These are phyloP conservation scores for Typhlichthys subterraneus DNA, from an alignment of 2,797 vertebrate species.

Conservation along the genomic window DNA sequence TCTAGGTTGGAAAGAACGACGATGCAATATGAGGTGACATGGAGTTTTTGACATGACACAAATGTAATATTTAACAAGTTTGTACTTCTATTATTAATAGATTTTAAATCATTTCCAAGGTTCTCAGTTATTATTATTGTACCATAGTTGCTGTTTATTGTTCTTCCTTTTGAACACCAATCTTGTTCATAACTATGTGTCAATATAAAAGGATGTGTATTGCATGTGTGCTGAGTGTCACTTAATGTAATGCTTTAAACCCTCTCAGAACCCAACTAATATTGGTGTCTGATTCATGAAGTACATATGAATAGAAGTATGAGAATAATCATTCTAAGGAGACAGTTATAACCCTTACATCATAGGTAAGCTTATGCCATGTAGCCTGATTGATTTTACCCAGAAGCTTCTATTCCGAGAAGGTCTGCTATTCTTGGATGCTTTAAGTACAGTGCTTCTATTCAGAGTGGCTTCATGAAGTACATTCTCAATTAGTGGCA, in stretches of 20 bases:
- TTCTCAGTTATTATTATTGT: too few relatives aligned
- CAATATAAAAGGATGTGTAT: too few relatives aligned
- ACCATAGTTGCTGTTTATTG: too few relatives aligned
- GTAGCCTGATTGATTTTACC: constrained; percentile 14
- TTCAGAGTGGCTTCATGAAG: constrained; percentile 11
- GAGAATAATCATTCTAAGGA: constrained; percentile 1
- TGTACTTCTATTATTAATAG: too few relatives aligned
- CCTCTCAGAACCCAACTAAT: background rate
- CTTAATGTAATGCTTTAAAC: background rate
- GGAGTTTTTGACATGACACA: too few relatives aligned
- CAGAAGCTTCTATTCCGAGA: constrained; percentile 22
- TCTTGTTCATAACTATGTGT: too few relatives aligned
- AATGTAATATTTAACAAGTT: too few relatives aligned
- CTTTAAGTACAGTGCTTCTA: constrained; percentile 6
- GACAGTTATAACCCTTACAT: constrained; percentile 6
- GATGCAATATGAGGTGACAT: too few relatives aligned
- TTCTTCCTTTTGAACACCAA: too few relatives aligned
- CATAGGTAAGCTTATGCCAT: constrained; percentile 8
- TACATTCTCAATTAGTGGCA: constrained; percentile 3
- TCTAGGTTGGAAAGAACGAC: too few relatives aligned
- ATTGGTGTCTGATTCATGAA: background rate
- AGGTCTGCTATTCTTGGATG: constrained; percentile 14
- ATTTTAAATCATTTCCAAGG: too few relatives aligned
- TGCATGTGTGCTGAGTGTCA: background rate
- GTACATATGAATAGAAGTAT: constrained; percentile 10